These are phyloP conservation scores for Tanypteryx hageni DNA, from an alignment of 2,888 invertebrate genomes.

Conservation along the genomic window DNA sequence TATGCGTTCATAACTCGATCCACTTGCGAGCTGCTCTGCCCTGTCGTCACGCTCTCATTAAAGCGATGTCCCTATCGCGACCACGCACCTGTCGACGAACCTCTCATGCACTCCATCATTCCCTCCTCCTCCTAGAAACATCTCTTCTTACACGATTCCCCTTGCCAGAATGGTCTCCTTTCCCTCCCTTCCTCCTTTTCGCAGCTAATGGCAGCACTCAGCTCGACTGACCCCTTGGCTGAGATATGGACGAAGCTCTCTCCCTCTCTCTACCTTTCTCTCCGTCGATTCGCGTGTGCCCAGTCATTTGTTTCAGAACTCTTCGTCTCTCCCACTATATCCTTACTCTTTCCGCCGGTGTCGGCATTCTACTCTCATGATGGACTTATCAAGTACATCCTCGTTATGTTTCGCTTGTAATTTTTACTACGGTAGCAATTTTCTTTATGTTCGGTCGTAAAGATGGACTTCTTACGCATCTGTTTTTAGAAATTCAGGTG, in stretches of 20 bases:
- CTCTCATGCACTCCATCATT: constrained; percentile 56
- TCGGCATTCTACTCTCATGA: constrained; percentile 43
- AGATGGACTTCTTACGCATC: neutral
- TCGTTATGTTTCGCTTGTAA: neutral
- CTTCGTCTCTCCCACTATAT: neutral
- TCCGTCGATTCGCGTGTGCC: constrained; percentile 61
- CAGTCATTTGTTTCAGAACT: constrained; percentile 40
- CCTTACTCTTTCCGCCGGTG: constrained; percentile 10
- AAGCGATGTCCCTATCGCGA: neutral
- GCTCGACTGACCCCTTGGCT: constrained; percentile 29
- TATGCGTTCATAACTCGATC: neutral
- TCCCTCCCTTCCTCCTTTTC: constrained; percentile 7
- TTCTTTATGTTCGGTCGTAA: neutral
- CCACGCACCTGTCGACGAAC: constrained; percentile 49
- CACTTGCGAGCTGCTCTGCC: neutral
- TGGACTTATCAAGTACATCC: constrained; percentile 25
- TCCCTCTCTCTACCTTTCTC: constrained; percentile 14
- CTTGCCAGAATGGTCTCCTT: neutral
- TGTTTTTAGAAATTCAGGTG: neutral
- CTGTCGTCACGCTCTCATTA: neutral
- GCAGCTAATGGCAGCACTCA: constrained; percentile 61
- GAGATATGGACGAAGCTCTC: constrained; percentile 3
- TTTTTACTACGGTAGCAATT: neutral
- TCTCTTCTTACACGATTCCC: neutral
- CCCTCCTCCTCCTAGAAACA: neutral